A percentile compares a stretch with the other conserved stretches of the same genome.
Evolutionary conservation across 1,140 invertebrate species (phyloP).

Genomic region (Drosophila sulfurigaster): DNA sequence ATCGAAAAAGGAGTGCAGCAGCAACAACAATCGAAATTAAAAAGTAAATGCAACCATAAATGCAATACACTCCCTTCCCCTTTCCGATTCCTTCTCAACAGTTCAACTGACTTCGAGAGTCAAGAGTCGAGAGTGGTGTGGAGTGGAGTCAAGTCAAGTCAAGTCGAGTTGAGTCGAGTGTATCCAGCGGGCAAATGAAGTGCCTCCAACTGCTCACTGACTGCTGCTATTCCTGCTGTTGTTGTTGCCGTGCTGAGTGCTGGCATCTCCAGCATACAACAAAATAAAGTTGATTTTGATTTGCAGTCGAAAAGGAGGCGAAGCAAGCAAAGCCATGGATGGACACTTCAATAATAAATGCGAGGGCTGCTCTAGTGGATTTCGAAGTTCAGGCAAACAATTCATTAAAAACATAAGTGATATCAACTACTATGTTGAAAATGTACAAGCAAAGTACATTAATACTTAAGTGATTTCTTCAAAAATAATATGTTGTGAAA

Average conservation of each 20-base stretch:
- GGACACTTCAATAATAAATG: constrained; percentile 47
- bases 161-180: constrained; percentile 26
- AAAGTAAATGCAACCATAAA: constrained; percentile 81
- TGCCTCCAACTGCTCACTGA: constrained; percentile 39
- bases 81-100: constrained; percentile 21
- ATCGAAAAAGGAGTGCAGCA: constrained; percentile 79
- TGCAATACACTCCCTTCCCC: constrained; percentile 51
- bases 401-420: not conserved
- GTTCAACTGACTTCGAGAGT: constrained; percentile 24
- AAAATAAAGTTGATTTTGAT: constrained; percentile 49
- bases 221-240: not conserved
- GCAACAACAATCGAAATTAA: constrained; percentile 74
- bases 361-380: constrained; percentile 33
- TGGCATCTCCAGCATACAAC: constrained; percentile 30
- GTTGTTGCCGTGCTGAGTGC: constrained; percentile 29
- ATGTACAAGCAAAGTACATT: no score
- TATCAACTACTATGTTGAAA: no score
- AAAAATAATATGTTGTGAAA: no score
- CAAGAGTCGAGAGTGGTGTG: constrained; percentile 7
- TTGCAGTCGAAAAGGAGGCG: constrained; percentile 40
- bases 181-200: constrained; percentile 53
- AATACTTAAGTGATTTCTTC: no score
- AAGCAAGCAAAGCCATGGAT: constrained; percentile 31
- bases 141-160: constrained; percentile 15
- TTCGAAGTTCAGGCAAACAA: not conserved